Percentiles rank a stretch among this genome's conserved stretches.
Evolutionary conservation across 2,888 invertebrate genomes (phyloP).

Genomic region (Dexiosoma caninum): DNA sequence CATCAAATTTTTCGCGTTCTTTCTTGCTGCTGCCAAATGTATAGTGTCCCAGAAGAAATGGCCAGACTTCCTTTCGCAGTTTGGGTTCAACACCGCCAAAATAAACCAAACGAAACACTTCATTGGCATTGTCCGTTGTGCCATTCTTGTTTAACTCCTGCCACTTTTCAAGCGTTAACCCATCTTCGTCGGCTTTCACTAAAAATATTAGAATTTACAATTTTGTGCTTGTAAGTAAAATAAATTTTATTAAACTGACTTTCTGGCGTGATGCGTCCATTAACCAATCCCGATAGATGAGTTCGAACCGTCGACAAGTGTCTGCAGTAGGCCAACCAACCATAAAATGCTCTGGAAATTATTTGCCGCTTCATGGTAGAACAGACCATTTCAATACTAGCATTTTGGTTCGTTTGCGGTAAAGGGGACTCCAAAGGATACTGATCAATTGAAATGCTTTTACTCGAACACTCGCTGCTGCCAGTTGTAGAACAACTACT

Average conservation of each 20-base stretch:
- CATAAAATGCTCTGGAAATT: slow-evolving; percentile 96
- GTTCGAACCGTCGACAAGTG: slow-evolving; percentile 95
- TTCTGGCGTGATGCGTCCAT: slow-evolving; percentile 84
- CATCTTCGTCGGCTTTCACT: slow-evolving; percentile 83
- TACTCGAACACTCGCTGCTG: slow-evolving; percentile 83
- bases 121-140: slow-evolving; percentile 81
- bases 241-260: slow-evolving; percentile 72
- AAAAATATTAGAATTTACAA: slow-evolving; percentile 21
- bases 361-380: slow-evolving; percentile 97
- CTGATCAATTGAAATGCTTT: slow-evolving; percentile 78
- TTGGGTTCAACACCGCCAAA: slow-evolving; percentile 91
- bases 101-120: slow-evolving; percentile 90
- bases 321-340: slow-evolving; percentile 96
- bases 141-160: slow-evolving; percentile 82
- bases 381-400: slow-evolving; percentile 88
- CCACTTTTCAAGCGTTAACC: slow-evolving; percentile 89
- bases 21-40: slow-evolving; percentile 84
- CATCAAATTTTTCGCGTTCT: slow-evolving; percentile 83
- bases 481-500: slow-evolving; percentile 83
- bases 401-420: slow-evolving; percentile 78
- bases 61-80: slow-evolving; percentile 90
- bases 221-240: too few species aligned
- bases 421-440: slow-evolving; percentile 72
- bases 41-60: slow-evolving; percentile 88
- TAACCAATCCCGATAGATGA: slow-evolving; percentile 92